These are phyloP conservation scores for Acipenser ruthenus DNA, from an alignment of 2,797 vertebrate genomes.

Conservation along the genomic window DNA sequence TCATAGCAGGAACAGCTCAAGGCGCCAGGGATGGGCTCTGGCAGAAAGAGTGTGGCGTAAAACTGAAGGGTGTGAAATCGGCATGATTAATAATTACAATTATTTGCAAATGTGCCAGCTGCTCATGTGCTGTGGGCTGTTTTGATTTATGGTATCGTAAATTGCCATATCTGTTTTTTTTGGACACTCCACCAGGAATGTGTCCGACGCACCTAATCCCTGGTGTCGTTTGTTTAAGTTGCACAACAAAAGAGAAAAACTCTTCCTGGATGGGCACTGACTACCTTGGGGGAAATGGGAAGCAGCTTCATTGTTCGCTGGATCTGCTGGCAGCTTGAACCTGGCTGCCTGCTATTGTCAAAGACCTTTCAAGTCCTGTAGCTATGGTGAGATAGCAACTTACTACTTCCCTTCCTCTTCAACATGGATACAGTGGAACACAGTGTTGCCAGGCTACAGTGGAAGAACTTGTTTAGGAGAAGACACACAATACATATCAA, in stretches of 20 bases:
- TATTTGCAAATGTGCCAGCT: slow-evolving; percentile 99
- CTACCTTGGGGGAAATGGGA: slow-evolving; percentile 48
- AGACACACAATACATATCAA: not conserved
- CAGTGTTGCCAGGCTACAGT: slow-evolving; percentile 66
- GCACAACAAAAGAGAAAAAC: slow-evolving; percentile 50
- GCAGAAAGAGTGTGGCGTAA: slow-evolving; percentile 73
- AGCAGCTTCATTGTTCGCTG: slow-evolving; percentile 57
- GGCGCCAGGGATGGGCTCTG: slow-evolving; percentile 79
- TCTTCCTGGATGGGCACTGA: slow-evolving; percentile 50
- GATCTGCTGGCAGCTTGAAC: slow-evolving; percentile 58
- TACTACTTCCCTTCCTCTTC: slow-evolving; percentile 30
- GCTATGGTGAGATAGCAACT: slow-evolving; percentile 52
- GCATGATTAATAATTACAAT: slow-evolving; percentile 99
- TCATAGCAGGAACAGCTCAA: slow-evolving; percentile 78
- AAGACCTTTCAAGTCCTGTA: slow-evolving; percentile 28
- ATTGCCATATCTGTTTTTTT: slow-evolving; percentile 88
- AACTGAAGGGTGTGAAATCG: slow-evolving; percentile 98
- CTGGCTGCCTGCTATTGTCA: slow-evolving; percentile 51
- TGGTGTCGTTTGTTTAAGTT: slow-evolving; percentile 57
- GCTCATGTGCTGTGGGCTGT: slow-evolving; percentile 86
- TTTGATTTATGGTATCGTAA: slow-evolving; percentile 98
- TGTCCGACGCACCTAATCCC: slow-evolving; percentile 48
- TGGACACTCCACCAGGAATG: no score
- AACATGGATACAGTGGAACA: slow-evolving; percentile 21
- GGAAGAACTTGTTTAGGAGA: not conserved